phyloP scores from a whole-genome alignment of 2,797 vertebrate genomes.

The Chaunax sp. region DNA sequence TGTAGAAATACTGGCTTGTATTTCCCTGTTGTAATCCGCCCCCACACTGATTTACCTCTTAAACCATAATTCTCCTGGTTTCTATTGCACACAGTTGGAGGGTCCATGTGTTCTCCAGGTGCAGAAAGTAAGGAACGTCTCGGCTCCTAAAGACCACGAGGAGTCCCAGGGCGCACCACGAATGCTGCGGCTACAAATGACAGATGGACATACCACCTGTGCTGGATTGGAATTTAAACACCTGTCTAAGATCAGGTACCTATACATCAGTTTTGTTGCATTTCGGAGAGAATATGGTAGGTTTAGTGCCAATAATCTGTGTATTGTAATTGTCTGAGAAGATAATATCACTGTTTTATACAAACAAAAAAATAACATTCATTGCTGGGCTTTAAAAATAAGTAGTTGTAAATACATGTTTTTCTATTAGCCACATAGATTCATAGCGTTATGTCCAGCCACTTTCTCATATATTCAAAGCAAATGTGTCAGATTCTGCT shows the following conservation, averaged over 20 bases:
- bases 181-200: slow-evolving; percentile 98
- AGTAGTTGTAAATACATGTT: no score
- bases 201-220: slow-evolving; percentile 94
- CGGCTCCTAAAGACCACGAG: slow-evolving; percentile 95
- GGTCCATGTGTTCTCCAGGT: slow-evolving; percentile 97
- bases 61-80: slow-evolving; percentile 6
- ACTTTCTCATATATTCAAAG: slow-evolving; percentile 12
- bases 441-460: background rate
- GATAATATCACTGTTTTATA: no score
- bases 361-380: no score
- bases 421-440: no score
- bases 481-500: slow-evolving; percentile 16
- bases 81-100: slow-evolving; percentile 85
- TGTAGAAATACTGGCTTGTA: background rate
- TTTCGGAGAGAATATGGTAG: slow-evolving; percentile 13
- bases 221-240: slow-evolving; percentile 92
- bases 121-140: slow-evolving; percentile 95
- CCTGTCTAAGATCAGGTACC: slow-evolving; percentile 95
- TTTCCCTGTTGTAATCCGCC: background rate
- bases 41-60: slow-evolving; percentile 4
- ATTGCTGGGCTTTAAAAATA: no score
- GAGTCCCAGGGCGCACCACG: slow-evolving; percentile 94
- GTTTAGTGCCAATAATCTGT: background rate
- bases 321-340: no score
- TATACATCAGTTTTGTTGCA: slow-evolving; percentile 9